Conservation (phyloP, 2,113 vertebrate species). For the Apeltes quadracus region DNA sequence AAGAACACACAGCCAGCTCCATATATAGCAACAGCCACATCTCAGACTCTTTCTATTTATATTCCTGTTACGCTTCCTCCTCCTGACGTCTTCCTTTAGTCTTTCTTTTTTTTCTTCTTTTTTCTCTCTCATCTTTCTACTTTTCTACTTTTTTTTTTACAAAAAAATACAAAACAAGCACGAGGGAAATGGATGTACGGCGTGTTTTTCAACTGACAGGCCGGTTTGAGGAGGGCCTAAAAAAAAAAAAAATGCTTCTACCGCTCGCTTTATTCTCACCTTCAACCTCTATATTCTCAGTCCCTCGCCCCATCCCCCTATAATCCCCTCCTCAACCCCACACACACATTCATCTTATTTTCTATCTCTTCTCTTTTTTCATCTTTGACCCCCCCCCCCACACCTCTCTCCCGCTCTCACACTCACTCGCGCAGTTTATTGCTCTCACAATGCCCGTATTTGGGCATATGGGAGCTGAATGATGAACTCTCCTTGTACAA, state of each 20-base stretch:
- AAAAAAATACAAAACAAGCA: conserved; percentile 41
- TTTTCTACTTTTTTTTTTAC: neutral
- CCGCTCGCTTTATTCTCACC: conserved; percentile 32
- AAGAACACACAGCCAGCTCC: conserved; percentile 68
- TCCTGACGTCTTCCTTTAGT: conserved; percentile 69
- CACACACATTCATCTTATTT: conserved; percentile 4
- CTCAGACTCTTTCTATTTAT: conserved; percentile 78
- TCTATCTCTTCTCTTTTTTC: conserved; percentile 28
- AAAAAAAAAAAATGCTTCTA: conserved; percentile 14
- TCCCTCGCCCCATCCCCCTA: neutral
- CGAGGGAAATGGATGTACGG: conserved; percentile 8
- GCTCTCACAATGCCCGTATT: conserved; percentile 70
- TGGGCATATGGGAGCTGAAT: conserved; percentile 68
- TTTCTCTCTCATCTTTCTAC: neutral
- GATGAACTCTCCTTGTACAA: conserved; percentile 61
- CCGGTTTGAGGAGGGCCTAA: conserved; percentile 12
- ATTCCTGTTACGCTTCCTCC: conserved; percentile 59
- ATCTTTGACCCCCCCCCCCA: neutral
- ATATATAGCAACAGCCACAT: conserved; percentile 79
- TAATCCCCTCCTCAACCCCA: neutral
- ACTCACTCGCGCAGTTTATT: conserved; percentile 38
- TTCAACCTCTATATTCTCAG: conserved; percentile 28
- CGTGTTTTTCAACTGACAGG: conserved; percentile 25
- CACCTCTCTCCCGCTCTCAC: conserved; percentile 10
- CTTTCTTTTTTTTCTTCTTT: conserved; percentile 40